Conservation (phyloP, 2,113 vertebrate species). For the Nothoprocta pentlandii region DNA sequence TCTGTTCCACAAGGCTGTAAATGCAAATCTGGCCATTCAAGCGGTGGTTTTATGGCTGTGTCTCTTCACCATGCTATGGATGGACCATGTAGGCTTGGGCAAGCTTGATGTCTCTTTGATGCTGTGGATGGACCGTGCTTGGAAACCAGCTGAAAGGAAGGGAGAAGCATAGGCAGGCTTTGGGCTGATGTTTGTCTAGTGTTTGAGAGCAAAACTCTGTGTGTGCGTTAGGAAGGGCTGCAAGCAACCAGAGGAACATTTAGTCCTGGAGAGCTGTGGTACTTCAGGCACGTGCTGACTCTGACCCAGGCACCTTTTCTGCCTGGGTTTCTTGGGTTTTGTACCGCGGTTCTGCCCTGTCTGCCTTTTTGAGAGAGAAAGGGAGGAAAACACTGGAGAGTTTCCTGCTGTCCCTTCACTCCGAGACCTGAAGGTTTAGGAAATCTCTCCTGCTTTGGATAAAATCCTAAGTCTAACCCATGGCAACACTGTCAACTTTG, state of each 20-base stretch:
- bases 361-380: background rate
- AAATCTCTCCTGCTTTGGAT: background rate
- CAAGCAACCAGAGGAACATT: background rate
- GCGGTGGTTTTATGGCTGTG: fast-evolving
- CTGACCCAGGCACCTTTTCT: background rate
- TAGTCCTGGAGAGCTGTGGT: background rate
- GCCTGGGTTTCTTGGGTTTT: background rate
- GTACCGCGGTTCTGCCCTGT: background rate
- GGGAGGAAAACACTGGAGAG: background rate
- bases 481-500: background rate
- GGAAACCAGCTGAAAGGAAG: background rate
- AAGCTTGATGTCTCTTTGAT: background rate
- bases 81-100: background rate
- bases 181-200: fast-evolving
- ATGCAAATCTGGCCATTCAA: background rate
- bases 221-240: background rate
- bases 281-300: background rate
- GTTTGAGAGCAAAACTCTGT: background rate
- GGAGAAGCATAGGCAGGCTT: background rate
- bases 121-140: background rate
- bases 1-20: background rate
- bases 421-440: background rate
- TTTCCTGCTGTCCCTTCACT: background rate
- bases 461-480: background rate
- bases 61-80: background rate